Evolutionary conservation across 1,140 invertebrate genomes (phyloP), one percentile per base, ranked within the genome.

Genomic region (Dendrolimus punctatus): DNA sequence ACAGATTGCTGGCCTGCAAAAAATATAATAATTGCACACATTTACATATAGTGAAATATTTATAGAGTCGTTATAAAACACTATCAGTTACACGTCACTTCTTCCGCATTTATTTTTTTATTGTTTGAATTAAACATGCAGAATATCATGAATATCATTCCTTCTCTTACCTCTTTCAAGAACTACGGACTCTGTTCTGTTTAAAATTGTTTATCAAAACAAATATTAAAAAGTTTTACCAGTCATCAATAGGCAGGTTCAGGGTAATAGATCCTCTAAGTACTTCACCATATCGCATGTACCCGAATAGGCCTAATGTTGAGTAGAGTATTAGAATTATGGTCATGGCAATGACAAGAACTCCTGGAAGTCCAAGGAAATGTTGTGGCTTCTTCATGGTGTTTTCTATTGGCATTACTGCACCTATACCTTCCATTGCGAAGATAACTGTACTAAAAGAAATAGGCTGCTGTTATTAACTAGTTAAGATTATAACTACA

Each of bases 331-430:
- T 46, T 1, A 93, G 89, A 1, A 97, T 94, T 6, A 92, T 88
- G 0, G 88, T 76, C 96, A 98, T 97, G 0, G 94, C 93, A 8
- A 92, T 90, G 55, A 95, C 95, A 4, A 97, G 76, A 0, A 98
- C 93, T 40, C 95, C 92, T 2, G 92, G 92, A 72, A 91, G 94
- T 5, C 95, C 95, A 0, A 93, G 87, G 72, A 97, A 97, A 45
- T 93, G 92, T 57, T 92, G 80, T 0, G 94, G 94, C 53, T 92
- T 91, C 59, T 88, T 90, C 95, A 97, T 97, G 1, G 91, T 92
- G 71, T 97, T 96, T 80, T 97, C 95, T 39, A 98, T 91, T 0
- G 96, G 96, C 88, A 98, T 92, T 40, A 97, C 93, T 39, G 92
- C 92, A 51, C 94, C 93, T 62, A 95, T 94, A 8, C 92, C 94